Conservation (phyloP, 2,888 invertebrate genomes). For the Melinaea marsaeus region DNA sequence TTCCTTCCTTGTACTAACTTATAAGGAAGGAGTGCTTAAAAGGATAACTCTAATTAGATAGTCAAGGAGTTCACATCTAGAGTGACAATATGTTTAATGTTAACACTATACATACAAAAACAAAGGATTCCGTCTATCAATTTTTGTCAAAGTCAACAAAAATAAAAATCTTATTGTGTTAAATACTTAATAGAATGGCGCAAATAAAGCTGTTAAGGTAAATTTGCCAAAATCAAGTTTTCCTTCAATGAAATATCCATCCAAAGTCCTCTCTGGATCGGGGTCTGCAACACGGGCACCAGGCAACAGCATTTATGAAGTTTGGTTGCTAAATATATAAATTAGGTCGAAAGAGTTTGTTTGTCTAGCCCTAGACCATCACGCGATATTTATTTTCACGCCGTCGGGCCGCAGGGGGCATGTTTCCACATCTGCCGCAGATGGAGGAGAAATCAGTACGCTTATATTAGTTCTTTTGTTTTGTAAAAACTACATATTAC, state of each 20-base stretch:
- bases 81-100: constrained; percentile 18
- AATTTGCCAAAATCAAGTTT: no score
- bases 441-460: constrained; percentile 33
- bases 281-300: constrained; percentile 15
- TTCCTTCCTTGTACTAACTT: constrained; percentile 39
- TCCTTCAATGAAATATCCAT: no score
- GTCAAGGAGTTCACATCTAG: background rate
- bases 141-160: no score
- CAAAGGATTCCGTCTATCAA: constrained; percentile 19
- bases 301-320: constrained; percentile 8
- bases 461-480: constrained; percentile 30
- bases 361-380: constrained; percentile 46
- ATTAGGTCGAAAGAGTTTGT: constrained; percentile 45
- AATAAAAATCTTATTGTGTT: no score
- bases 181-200: no score
- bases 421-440: constrained; percentile 40
- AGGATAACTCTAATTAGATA: constrained; percentile 27
- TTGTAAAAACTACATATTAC: constrained; percentile 12
- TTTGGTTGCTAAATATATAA: constrained; percentile 47
- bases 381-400: constrained; percentile 67
- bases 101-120: constrained; percentile 9
- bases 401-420: constrained; percentile 44
- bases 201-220: no score
- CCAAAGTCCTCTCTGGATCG: no score
- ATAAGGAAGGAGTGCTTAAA: constrained; percentile 29